A percentile compares a stretch with the other conserved stretches of the same genome.
Evolutionary conservation across 1,140 invertebrate species (phyloP).

Genomic region (Neodiprion lecontei): DNA sequence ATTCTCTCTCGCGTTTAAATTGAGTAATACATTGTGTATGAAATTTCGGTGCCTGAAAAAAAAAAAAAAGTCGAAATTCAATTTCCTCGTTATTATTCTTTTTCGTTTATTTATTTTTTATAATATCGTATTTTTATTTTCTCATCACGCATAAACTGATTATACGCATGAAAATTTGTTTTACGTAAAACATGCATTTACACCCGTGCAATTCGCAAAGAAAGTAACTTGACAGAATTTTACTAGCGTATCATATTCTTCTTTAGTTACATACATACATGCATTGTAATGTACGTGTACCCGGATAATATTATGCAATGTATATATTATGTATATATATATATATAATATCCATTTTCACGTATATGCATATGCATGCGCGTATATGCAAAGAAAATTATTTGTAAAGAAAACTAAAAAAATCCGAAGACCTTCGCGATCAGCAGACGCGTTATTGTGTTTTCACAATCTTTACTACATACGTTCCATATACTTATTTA

Average conservation of each 20-base stretch:
- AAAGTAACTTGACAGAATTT: constrained; percentile 23
- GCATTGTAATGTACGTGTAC: neutral
- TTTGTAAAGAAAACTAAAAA: constrained; percentile 13
- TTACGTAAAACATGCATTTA: constrained; percentile 12
- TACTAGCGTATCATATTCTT: constrained; percentile 26
- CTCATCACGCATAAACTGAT: no score
- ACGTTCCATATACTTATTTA: no score
- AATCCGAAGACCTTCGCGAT: constrained; percentile 5
- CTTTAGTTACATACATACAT: neutral
- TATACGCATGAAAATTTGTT: no score
- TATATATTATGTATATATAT: neutral
- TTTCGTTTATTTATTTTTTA: no score
- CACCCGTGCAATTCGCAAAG: constrained; percentile 14
- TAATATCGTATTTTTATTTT: no score
- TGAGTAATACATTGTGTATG: no score
- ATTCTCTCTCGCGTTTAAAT: constrained; percentile 17
- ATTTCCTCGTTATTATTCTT: no score
- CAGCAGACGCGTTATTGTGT: neutral
- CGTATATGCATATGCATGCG: constrained; percentile 10
- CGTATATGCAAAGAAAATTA: constrained; percentile 25
- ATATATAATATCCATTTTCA: neutral
- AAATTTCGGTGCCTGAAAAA: no score
- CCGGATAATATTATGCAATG: no score
- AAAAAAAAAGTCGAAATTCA: no score
- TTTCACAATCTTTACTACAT: no score